Base-by-base conservation (phyloP, 2,113 vertebrate species). In the Ptilonorhynchus violaceus region DNA sequence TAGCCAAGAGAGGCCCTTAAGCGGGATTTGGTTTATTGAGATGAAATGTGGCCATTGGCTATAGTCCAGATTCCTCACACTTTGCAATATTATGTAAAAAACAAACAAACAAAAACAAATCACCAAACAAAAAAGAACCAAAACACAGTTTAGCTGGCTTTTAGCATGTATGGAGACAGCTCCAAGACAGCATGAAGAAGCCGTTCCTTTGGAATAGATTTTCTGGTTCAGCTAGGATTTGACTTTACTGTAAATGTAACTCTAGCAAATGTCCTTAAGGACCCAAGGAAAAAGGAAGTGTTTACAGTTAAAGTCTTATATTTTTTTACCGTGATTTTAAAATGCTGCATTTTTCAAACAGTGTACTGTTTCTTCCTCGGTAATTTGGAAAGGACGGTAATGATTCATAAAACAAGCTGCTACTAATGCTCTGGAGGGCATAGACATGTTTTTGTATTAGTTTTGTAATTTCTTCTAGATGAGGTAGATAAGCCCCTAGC, bases 401-500 rank as follows among this genome's bases (percentile, higher is more conserved):
- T 88, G 88, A 92, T 91, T 95, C 91, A 93, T 86, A 74, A 86
- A 86, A 79, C 75, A 96, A 93, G 55, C 52, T 95, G 86, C 39
- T 89, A 31, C 15, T 85, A 81, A 75, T 23, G n/a, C 66, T 89
- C 64, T 81, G 56, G 79, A 92, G 86, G 47, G 42, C 56, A 67
- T 8, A 86, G 59, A 31, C 16, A 15, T 67, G 37, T 31, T 88
- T 95, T 89, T 86, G 55, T 55, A 67, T 67, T 77, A 67, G 72
- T 81, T 87, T 58, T 4, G 2, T 76, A 70, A 81, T 87, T 93
- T 89, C n/a, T 89, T 84, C 35, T 89, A 63, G 76, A 53, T 68
- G 60, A 87, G 52, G 42, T 47, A 84, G 68, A 62, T 81, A 95
- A 95, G 22, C 6, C 56, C 47, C 77, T 70, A 84, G 42, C 50